A percentile compares a stretch with the other conserved stretches of the same genome.
Conservation (phyloP, 2,888 invertebrate species). For the Drosophila antonietae region DNA sequence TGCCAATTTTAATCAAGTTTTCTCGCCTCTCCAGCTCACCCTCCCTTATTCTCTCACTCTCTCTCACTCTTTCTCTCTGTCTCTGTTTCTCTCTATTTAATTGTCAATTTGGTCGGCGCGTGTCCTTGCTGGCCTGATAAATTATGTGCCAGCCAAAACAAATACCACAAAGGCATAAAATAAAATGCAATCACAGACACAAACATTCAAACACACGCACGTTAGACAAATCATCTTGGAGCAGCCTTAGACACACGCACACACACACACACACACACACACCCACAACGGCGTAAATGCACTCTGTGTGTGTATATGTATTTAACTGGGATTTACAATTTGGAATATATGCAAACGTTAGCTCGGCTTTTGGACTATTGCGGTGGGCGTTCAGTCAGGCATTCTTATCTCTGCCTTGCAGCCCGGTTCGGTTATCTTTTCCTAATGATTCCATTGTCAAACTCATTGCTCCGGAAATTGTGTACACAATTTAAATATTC, state of each 20-base stretch:
- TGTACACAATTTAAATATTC: conserved; percentile 78
- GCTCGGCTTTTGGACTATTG: conserved; percentile 29
- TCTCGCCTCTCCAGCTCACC: conserved; percentile 55
- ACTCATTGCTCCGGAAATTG: conserved; percentile 76
- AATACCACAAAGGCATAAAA: conserved; percentile 49
- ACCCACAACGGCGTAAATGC: conserved; percentile 29
- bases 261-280: conserved; percentile 4
- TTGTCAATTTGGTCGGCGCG: conserved; percentile 71
- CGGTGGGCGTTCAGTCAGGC: conserved; percentile 50
- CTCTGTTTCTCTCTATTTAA: conserved; percentile 64
- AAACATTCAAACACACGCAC: conserved; percentile 18
- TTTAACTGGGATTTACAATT: conserved; percentile 29
- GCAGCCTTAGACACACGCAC: conserved; percentile 13
- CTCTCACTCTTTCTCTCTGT: conserved; percentile 37
- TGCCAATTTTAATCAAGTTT: conserved; percentile 76
- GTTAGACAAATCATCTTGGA: conserved; percentile 28
- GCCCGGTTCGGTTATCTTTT: conserved; percentile 61
- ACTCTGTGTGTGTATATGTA: conserved; percentile 20
- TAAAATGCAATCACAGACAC: conserved; percentile 59
- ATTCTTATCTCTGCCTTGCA: conserved; percentile 59
- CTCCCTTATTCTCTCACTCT: conserved; percentile 17
- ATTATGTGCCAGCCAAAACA: conserved; percentile 63
- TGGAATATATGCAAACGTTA: conserved; percentile 44
- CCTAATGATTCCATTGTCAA: conserved; percentile 78
- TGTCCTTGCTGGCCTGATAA: conserved; percentile 64